Evolutionary conservation across 2,113 vertebrate genomes (phyloP).

Genomic region (Laticauda laticaudata): DNA sequence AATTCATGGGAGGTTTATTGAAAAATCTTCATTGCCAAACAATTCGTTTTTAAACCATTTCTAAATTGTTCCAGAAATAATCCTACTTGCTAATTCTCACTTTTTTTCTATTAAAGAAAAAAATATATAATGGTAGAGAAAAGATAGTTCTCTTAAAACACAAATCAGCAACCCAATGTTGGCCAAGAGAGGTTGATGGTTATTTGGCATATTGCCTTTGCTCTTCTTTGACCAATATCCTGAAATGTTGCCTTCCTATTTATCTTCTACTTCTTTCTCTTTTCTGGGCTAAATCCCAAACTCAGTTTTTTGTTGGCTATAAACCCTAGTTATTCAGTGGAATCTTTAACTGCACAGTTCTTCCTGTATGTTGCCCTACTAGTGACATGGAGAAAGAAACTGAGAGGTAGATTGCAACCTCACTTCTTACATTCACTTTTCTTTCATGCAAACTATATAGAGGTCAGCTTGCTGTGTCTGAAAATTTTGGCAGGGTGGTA

Average conservation of each 20-base stretch:
- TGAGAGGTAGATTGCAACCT: neutral
- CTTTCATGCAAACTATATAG: neutral
- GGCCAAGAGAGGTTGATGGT: neutral
- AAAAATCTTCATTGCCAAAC: neutral
- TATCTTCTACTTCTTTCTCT: neutral
- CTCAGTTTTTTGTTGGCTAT: neutral
- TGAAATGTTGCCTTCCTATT: neutral
- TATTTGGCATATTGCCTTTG: neutral
- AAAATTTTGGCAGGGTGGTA: neutral
- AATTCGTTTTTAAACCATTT: neutral
- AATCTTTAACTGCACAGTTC: neutral
- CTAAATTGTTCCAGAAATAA: neutral
- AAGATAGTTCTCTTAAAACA: neutral
- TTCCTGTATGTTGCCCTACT: neutral
- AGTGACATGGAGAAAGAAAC: neutral
- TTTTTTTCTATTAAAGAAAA: neutral
- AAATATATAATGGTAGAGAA: neutral
- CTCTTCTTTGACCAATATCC: neutral
- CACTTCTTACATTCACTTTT: neutral
- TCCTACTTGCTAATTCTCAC: neutral
- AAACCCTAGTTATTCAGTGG: neutral
- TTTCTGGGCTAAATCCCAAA: constrained; percentile 9
- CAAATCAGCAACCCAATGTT: neutral
- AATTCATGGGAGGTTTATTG: neutral
- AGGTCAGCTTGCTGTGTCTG: neutral